phyloP scores from a whole-genome alignment of 2,888 invertebrate species.

The Adelphocoris suturalis region DNA sequence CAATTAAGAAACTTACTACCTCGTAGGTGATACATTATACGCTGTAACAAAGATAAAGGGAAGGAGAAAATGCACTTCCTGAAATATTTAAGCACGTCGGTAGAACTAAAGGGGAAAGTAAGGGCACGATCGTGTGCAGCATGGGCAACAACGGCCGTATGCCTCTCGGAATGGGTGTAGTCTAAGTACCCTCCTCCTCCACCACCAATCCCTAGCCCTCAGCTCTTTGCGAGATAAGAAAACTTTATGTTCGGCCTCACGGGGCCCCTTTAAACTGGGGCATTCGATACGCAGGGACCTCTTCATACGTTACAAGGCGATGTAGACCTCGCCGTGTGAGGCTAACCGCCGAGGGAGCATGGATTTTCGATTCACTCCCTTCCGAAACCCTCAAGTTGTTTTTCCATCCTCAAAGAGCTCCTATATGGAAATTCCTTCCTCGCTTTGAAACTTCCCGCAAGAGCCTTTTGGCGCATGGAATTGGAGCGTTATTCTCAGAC shows the following conservation, averaged over 20 bases:
- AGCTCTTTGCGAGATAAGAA: slow-evolving; percentile 36
- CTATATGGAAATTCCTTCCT: slow-evolving; percentile 11
- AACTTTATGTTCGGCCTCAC: slow-evolving; percentile 25
- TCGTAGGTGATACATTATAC: neutral
- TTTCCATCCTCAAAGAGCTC: neutral
- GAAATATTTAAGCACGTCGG: neutral
- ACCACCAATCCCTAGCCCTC: neutral
- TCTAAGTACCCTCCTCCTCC: slow-evolving; percentile 29
- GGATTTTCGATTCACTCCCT: neutral
- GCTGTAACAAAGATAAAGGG: neutral
- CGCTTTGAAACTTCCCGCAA: neutral
- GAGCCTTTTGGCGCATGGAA: neutral
- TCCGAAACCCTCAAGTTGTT: neutral
- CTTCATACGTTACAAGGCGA: neutral
- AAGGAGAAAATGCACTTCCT: neutral
- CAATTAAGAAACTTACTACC: neutral
- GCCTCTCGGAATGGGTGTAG: slow-evolving; percentile 2
- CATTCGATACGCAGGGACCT: slow-evolving; percentile 27
- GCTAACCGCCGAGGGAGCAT: neutral
- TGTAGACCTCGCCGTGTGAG: neutral
- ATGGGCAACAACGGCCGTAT: slow-evolving; percentile 20
- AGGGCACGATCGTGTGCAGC: slow-evolving; percentile 29
- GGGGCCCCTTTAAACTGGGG: slow-evolving; percentile 28
- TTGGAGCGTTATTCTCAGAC: neutral
- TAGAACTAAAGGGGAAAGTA: slow-evolving; percentile 35